These are phyloP conservation scores for Ferrisia virgata DNA, from an alignment of 2,888 invertebrate genomes.

Conservation along the genomic window DNA sequence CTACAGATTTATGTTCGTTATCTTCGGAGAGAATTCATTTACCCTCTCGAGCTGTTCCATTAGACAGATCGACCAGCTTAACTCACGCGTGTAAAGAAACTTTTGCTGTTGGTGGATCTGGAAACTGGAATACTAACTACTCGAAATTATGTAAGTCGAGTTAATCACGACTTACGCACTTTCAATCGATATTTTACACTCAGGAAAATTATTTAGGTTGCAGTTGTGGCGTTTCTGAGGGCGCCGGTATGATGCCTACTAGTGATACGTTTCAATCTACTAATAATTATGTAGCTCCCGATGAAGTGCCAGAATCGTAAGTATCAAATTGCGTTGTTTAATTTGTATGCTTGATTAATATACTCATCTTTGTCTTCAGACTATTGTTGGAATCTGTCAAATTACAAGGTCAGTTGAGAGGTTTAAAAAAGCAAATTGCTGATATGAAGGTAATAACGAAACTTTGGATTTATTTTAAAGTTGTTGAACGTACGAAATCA, in stretches of 20 bases:
- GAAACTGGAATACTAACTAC: conserved; percentile 33
- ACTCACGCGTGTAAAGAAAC: neutral
- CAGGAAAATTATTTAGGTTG: conserved; percentile 32
- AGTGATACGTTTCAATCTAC: neutral
- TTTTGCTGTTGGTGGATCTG: neutral
- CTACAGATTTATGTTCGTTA: neutral
- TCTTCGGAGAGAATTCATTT: neutral
- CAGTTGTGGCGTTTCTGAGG: conserved; percentile 9
- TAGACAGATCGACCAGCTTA: neutral
- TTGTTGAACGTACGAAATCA: neutral
- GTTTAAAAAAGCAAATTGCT: conserved; percentile 62
- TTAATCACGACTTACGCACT: too few species aligned
- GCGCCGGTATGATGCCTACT: neutral
- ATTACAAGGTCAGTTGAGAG: conserved; percentile 61
- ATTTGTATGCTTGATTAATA: neutral
- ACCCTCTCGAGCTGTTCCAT: neutral
- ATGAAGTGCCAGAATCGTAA: conserved; percentile 36
- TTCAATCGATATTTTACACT: too few species aligned
- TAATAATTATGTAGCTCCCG: neutral
- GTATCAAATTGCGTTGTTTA: neutral
- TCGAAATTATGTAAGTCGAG: conserved; percentile 32
- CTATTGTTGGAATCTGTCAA: conserved; percentile 61
- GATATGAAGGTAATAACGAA: conserved; percentile 57
- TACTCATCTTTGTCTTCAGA: conserved; percentile 51
- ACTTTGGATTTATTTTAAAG: neutral